Evolutionary conservation across 2,888 invertebrate genomes (phyloP), one percentile per base, ranked within the genome.

Genomic region (Sycophila texana): DNA sequence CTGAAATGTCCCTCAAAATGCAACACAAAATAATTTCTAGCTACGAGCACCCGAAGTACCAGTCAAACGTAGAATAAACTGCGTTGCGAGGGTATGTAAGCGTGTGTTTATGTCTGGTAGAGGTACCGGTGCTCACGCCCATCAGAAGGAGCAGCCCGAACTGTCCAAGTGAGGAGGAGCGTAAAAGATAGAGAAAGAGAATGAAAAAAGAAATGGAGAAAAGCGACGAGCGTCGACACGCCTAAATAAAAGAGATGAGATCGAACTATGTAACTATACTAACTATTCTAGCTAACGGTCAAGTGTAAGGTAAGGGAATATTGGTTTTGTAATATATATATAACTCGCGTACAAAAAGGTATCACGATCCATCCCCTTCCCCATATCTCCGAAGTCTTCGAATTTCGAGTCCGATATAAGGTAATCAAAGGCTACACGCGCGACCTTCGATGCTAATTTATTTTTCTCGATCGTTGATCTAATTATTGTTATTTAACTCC

Each of bases 311-410:
- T 72, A 70, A 57, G 53, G 10, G 63, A 60, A 16, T 67, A 68
- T 58, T 67, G 53, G 30, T 74, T 74, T 74, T 79, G 74, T 79
- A 71, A 77, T 55, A 79, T 74, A 74, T 55, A 79, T 74, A 74
- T 68, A 79, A 71, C 63, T 63, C 47, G 70, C 51, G 49, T 65
- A 66, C 53, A 26, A 68, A 70, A 65, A 61, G 26, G 20, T 73
- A 58, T 51, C 53, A 49, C 47, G 14, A 53, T 39, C 70, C 20
- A 13, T 70, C n/a, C 18, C 60, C 20, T 58, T 51, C 53, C 26
- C 18, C n/a, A 7, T 20, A 20, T 60, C 20, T 22, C 51, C 57
- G 3, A 74, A 49, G 74, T 74, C 65, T 66, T 66, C 74, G 22
- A 74, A 57, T 39, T 39, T 39, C 39, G 39, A 39, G 39, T 39